Evolutionary conservation across 2,797 vertebrate genomes (phyloP).

Genomic region (Emydoidea blandingii): DNA sequence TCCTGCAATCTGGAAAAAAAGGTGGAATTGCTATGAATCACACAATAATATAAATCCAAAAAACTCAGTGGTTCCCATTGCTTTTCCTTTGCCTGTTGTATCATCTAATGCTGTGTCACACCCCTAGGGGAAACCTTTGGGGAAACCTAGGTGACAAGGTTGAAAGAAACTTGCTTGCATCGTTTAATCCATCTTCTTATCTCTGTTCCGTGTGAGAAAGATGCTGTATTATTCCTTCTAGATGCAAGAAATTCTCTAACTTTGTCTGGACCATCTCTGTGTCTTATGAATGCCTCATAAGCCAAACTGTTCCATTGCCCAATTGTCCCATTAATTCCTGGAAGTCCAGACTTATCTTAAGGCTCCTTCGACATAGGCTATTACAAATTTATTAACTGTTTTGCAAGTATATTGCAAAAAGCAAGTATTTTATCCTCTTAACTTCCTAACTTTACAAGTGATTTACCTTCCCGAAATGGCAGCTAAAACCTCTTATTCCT

Average conservation of each 20-base stretch:
- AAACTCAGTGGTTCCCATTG: not conserved
- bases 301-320: not conserved
- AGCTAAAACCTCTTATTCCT: not conserved
- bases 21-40: not conserved
- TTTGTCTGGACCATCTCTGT: not conserved
- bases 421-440: not conserved
- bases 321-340: not conserved
- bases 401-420: not conserved
- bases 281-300: not conserved
- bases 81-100: constrained; percentile 31
- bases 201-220: not conserved
- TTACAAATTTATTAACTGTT: not conserved
- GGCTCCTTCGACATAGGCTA: not conserved
- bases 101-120: not conserved
- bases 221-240: not conserved
- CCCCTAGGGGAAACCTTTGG: not conserved
- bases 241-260: not conserved
- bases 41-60: constrained; percentile 17
- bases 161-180: constrained; percentile 43
- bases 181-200: not conserved
- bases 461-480: not conserved
- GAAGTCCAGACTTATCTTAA: not conserved
- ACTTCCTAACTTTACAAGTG: not conserved
- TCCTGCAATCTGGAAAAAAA: not conserved
- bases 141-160: constrained; percentile 25